Conservation (phyloP, 92 coral and sea anemone species). For the Zoanthus gigantus region DNA sequence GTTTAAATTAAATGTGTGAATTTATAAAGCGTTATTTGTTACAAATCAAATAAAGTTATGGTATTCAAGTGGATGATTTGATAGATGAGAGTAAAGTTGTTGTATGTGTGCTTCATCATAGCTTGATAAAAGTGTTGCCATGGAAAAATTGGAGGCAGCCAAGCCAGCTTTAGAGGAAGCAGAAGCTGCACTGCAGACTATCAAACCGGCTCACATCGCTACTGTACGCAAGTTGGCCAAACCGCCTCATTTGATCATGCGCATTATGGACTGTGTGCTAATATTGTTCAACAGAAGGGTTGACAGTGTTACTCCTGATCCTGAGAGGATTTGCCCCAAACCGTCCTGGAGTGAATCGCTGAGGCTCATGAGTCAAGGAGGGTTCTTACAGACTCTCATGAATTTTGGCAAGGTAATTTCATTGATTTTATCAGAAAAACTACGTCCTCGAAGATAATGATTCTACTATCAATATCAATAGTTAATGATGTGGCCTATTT, state of each 20-base stretch:
- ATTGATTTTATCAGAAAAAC: no score
- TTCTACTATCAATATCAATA: no score
- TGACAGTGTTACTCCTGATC: constrained; percentile 80
- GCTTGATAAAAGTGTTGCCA: constrained; percentile 93
- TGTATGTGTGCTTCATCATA: neutral
- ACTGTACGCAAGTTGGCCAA: constrained; percentile 98
- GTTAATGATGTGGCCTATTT: no score
- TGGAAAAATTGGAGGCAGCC: constrained; percentile 93
- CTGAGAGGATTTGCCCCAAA: constrained; percentile 86
- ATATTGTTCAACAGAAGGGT: constrained; percentile 80
- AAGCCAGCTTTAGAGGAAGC: constrained; percentile 99
- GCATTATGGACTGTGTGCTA: constrained; percentile 98
- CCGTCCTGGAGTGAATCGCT: constrained; percentile 97
- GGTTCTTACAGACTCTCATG: constrained; percentile 84
- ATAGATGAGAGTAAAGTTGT: neutral
- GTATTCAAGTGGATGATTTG: no score
- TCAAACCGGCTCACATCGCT: constrained; percentile 98
- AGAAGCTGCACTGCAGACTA: constrained; percentile 94
- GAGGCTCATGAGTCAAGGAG: constrained; percentile 88
- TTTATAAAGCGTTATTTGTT: no score
- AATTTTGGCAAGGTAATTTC: constrained; percentile 84
- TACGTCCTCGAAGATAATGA: no score
- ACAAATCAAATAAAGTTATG: no score
- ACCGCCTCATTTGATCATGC: constrained; percentile 99
- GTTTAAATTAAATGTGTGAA: no score